Evolutionary conservation across 2,888 invertebrate species (phyloP).

Genomic region (Agapetus fuscipes): DNA sequence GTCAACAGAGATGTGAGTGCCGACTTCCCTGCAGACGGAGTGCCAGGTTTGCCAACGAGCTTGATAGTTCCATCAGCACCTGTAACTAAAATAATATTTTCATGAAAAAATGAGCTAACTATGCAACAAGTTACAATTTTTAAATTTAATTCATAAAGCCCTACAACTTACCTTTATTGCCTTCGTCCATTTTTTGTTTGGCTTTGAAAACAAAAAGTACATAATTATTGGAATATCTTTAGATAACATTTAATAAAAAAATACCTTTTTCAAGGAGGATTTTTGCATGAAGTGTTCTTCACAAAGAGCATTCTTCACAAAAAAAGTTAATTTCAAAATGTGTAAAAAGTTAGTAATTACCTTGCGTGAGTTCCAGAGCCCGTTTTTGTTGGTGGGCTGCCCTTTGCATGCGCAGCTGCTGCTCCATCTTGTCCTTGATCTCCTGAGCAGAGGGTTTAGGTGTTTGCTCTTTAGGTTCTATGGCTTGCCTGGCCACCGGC

Average conservation of each 20-base stretch:
- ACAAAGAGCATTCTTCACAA: too few relatives aligned
- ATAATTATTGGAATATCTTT: not conserved
- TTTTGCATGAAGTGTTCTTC: too few relatives aligned
- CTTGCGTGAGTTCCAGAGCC: conserved; percentile 56
- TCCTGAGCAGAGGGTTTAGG: conserved; percentile 57
- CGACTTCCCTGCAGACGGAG: conserved; percentile 52
- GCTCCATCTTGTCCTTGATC: conserved; percentile 85
- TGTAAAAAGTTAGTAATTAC: conserved; percentile 30
- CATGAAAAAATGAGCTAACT: conserved; percentile 6
- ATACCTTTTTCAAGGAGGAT: too few relatives aligned
- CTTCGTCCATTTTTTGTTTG: conserved; percentile 16
- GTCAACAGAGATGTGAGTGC: conserved; percentile 58
- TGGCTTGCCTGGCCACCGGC: conserved; percentile 38
- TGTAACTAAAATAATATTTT: conserved; percentile 27
- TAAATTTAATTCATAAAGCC: not conserved
- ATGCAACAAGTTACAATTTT: not conserved
- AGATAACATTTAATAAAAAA: not conserved
- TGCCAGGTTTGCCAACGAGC: conserved; percentile 54
- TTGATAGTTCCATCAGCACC: conserved; percentile 53
- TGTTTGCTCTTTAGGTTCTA: conserved; percentile 23
- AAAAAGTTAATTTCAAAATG: too few relatives aligned
- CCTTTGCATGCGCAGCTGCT: conserved; percentile 77
- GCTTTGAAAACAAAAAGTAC: conserved; percentile 12
- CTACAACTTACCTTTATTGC: conserved; percentile 11
- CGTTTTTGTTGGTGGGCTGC: conserved; percentile 85